Base-by-base conservation (phyloP, 2,797 vertebrate species). In the Sorex maritimensis region DNA sequence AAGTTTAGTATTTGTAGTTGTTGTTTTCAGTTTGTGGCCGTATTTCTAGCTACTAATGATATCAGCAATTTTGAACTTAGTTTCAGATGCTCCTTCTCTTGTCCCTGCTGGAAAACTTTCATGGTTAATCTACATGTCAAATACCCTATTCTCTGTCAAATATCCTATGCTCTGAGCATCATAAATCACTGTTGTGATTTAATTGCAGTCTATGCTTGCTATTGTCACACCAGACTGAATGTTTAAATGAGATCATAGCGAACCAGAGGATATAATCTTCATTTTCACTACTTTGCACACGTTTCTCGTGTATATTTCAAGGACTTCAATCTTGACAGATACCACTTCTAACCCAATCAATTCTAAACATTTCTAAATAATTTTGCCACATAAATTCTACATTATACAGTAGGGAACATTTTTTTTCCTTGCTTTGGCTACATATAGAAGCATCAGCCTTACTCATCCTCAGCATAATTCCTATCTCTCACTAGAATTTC, bases 61-160 rank as follows among this genome's bases (percentile, higher is more conserved):
- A 88, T 8, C 41, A 55, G 26, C 65, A 79, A 23, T 84, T 90
- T 78, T 84, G 63, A 91, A 79, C 28, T 61, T 94, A 44, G 1
- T 87, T 92, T 92, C 38, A 41, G 15, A 74, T 63, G 61, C n/a
- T 4, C 88, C 7, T 82, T 92, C 17, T 65, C 58, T 69, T 75
- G 9, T 85, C 55, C 15, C 3, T 74, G 74, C 68, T 92, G 17
- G 80, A 79, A 86, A 65, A 67, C 4, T 71, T 28, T 46, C 8
- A 9, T 81, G 12, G 15, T 41, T 41, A 85, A 93, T 19, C 17
- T 79, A 34, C 17, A 52, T 26, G 28, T 85, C 67, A 90, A 91
- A 69, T 34, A 93, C 24, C 3, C 61, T 81, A 75, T 65, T 26
- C 1, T n/a, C 24, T 15, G 26, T 85, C 67, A 90, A 91, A 69